A percentile compares a stretch with the other conserved stretches of the same genome.
These are phyloP conservation scores for Cabera pusaria DNA, from an alignment of 2,888 invertebrate genomes.

Conservation along the genomic window DNA sequence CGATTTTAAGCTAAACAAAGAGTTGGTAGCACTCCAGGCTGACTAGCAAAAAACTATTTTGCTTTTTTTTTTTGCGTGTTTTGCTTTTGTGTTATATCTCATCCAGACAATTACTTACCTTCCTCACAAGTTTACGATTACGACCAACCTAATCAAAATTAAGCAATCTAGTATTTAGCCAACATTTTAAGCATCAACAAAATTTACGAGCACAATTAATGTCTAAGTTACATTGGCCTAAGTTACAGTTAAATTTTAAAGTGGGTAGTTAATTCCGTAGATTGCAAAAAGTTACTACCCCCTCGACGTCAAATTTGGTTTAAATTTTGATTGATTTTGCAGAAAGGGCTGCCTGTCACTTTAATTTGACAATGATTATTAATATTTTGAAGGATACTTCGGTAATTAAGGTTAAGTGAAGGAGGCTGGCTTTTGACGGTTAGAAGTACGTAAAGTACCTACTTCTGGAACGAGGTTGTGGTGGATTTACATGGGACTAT, in stretches of 20 bases:
- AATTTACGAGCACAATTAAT: conserved; percentile 20
- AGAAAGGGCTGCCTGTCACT: conserved; percentile 24
- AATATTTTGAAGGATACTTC: conserved; percentile 20
- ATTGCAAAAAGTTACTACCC: conserved; percentile 44
- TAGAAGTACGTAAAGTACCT: too few species aligned
- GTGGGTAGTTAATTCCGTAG: conserved; percentile 42
- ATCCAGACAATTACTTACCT: too few species aligned
- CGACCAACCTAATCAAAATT: conserved; percentile 8
- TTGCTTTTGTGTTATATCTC: too few species aligned
- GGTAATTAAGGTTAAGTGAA: conserved; percentile 17
- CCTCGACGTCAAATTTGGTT: conserved; percentile 43
- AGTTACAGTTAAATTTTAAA: conserved; percentile 49
- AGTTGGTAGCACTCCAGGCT: too few species aligned
- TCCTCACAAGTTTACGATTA: conserved; percentile 12
- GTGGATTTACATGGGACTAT: too few species aligned
- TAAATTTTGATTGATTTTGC: conserved; percentile 55
- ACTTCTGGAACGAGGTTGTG: too few species aligned
- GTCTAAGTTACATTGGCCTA: conserved; percentile 27
- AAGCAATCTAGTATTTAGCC: conserved; percentile 20
- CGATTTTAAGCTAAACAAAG: too few species aligned
- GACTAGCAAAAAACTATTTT: too few species aligned
- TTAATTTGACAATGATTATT: conserved; percentile 31
- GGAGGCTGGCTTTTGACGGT: too few species aligned
- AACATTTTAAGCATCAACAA: conserved; percentile 5
- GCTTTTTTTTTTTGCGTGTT: too few species aligned